phyloP scores from a whole-genome alignment of 1,140 invertebrate genomes.

The Neotoxoptera formosana region DNA sequence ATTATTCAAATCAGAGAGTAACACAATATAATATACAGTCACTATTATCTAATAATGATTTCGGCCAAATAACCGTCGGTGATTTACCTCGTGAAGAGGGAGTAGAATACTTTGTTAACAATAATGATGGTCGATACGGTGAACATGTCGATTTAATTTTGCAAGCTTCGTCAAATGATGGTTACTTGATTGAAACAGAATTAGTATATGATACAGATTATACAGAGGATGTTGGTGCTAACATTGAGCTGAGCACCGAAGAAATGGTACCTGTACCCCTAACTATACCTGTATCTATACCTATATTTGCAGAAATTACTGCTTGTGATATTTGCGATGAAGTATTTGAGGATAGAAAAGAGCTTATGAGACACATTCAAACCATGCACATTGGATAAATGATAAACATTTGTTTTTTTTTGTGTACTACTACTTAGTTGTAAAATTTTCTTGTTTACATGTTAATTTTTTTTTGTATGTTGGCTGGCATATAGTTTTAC shows the following conservation, averaged over 20 bases:
- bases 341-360: constrained; percentile 75
- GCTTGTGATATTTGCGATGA: constrained; percentile 83
- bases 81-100: not conserved
- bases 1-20: not conserved
- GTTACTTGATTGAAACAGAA: constrained; percentile 42
- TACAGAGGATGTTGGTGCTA: constrained; percentile 60
- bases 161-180: not conserved
- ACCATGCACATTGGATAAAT: constrained; percentile 67
- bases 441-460: not conserved
- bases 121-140: not conserved
- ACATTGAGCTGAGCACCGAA: constrained; percentile 59
- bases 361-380: constrained; percentile 78
- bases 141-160: not conserved
- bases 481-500: not conserved
- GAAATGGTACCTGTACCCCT: not conserved
- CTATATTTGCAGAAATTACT: constrained; percentile 59
- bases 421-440: not conserved
- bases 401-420: not conserved
- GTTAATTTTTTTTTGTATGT: not conserved
- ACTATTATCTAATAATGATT: not conserved
- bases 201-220: constrained; percentile 56
- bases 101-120: not conserved
- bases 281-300: too few relatives aligned
- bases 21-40: not conserved
- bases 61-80: not conserved